Base-by-base conservation (phyloP, 2,797 vertebrate genomes). In the Peromyscus nudipes region DNA sequence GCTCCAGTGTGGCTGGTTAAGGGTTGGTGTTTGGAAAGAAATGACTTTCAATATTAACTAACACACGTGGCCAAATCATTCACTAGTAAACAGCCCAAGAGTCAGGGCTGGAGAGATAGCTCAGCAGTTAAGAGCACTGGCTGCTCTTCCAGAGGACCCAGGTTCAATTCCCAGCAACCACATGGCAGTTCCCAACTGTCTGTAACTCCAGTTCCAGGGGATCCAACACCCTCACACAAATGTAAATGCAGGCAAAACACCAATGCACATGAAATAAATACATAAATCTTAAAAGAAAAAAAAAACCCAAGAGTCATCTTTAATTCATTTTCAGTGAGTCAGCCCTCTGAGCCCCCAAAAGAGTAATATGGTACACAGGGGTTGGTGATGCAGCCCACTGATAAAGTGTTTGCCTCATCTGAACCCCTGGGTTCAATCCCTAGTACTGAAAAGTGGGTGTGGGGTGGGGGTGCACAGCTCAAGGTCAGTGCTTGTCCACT, bases 311-410 rank as follows among this genome's bases (percentile, higher is more conserved):
- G 65, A 81, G 27, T 89, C n/a, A 60, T 21, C 31, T 64, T 77
- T 52, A 40, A 37, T 76, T 31, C 64, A 49, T 25, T 52, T 81
- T 79, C 79, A 34, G 34, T 60, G 95, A 92, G 43, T 94, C 73
- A 92, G 95, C 75, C 85, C 6, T 65, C 27, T 87, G 85, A n/a
- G 65, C 29, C 84, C 83, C 55, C n/a, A 81, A 81, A 60, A 29
- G 57, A 37, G 73, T 40, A 67, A 75, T 10, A 79, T 16, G 62
- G 21, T 31, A 13, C n/a, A 69, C 2, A 31, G 1, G 17, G 62
- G 64, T 14, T 40, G 46, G 31, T 13, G 17, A 55, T 14, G 11
- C 11, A 40, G 43, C 60, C 67, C n/a, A 55, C 25, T 55, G 62
- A 67, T 49, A n/a, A 46, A 82, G 65, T 31, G 1, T 14, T 89